Conservation (phyloP, 1,140 invertebrate genomes). For the Mylabris phalerata region DNA sequence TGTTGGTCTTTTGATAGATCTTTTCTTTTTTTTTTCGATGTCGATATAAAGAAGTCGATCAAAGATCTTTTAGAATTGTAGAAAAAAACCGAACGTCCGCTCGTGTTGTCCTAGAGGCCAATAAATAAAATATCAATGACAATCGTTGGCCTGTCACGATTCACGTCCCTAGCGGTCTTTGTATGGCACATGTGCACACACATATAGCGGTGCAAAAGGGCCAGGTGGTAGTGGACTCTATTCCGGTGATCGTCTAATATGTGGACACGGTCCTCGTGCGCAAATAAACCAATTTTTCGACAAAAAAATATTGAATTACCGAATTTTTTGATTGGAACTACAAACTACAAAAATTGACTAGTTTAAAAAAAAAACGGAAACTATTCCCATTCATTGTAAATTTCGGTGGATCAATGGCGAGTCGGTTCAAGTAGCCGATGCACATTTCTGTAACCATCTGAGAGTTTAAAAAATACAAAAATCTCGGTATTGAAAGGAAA, state of each 20-base stretch:
- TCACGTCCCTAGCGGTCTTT: constrained; percentile 21
- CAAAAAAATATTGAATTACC: constrained; percentile 7
- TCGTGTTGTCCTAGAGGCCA: constrained; percentile 19
- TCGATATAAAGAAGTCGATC: background rate
- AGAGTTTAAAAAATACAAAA: too few species aligned
- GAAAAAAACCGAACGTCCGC: constrained; percentile 13
- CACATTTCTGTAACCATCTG: constrained; percentile 30
- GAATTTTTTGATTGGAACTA: background rate
- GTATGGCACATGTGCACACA: constrained; percentile 28
- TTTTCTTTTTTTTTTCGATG: background rate
- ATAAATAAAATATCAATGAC: constrained; percentile 40
- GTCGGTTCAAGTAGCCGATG: constrained; percentile 32
- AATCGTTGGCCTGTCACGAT: constrained; percentile 29
- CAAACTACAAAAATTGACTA: too few species aligned
- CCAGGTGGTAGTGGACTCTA: constrained; percentile 10
- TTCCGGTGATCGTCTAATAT: constrained; percentile 8
- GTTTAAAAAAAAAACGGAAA: too few species aligned
- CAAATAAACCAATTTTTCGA: constrained; percentile 7
- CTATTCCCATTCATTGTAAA: too few species aligned
- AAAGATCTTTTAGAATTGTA: background rate
- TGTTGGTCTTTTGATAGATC: too few species aligned
- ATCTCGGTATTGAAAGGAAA: too few species aligned
- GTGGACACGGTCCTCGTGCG: constrained; percentile 17
- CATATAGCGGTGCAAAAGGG: background rate
- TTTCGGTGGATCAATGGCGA: too few species aligned